A percentile compares a stretch with the other conserved stretches of the same genome.
These are phyloP conservation scores for Phanerotoma sp. DNA, from an alignment of 2,888 invertebrate species.

Conservation along the genomic window DNA sequence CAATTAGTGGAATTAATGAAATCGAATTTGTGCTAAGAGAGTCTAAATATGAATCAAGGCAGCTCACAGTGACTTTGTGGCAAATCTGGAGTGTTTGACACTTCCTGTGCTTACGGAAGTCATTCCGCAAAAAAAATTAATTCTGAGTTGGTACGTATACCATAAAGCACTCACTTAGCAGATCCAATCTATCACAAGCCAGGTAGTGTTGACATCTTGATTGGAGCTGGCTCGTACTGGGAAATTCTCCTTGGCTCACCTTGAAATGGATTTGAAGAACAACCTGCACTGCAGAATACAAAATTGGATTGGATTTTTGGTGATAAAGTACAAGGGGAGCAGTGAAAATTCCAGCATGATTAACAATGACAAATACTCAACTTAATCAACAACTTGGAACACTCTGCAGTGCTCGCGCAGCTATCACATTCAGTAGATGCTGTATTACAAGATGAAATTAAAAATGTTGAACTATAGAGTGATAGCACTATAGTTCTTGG, in stretches of 20 bases:
- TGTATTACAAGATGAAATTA: conserved; percentile 14
- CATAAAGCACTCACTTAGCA: conserved; percentile 7
- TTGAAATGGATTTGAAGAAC: conserved; percentile 1
- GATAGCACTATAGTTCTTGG: conserved; percentile 27
- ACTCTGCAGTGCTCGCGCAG: no score
- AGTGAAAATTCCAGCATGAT: background rate
- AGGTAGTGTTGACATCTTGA: conserved; percentile 16
- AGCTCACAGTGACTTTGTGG: conserved; percentile 9
- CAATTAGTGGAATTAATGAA: conserved; percentile 17
- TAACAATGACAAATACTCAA: conserved; percentile 9
- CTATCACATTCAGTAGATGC: no score
- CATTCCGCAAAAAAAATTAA: conserved; percentile 8
- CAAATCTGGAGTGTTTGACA: conserved; percentile 14
- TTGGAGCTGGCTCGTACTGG: conserved; percentile 21
- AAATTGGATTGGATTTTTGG: conserved; percentile 22
- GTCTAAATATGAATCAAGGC: background rate
- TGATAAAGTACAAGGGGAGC: conserved; percentile 3
- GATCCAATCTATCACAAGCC: conserved; percentile 20
- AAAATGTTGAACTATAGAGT: conserved; percentile 20
- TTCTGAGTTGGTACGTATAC: no score
- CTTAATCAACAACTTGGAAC: conserved; percentile 24
- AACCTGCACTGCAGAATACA: conserved; percentile 19
- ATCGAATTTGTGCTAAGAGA: background rate
- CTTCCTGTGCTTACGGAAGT: conserved; percentile 12
- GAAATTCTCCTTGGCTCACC: conserved; percentile 10